These are phyloP conservation scores for Drosophila bipectinata DNA, from an alignment of 1,140 invertebrate species.

Conservation along the genomic window DNA sequence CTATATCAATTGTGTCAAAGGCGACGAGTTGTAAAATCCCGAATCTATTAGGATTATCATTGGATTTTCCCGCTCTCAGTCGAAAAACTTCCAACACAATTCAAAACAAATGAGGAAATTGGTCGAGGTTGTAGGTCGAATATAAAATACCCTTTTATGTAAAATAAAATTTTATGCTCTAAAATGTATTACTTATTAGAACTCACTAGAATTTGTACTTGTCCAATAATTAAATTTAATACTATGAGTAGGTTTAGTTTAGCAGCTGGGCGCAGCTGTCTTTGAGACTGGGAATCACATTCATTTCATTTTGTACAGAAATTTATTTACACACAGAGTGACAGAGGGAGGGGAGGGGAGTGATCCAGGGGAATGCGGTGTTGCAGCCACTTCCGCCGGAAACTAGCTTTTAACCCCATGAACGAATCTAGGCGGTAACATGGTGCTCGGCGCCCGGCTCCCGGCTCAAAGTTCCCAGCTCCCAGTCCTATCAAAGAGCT, in stretches of 20 bases:
- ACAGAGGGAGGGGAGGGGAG: conserved; percentile 3
- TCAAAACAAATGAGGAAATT: conserved; percentile 3
- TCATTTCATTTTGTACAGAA: conserved; percentile 79
- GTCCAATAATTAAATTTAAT: conserved; percentile 69
- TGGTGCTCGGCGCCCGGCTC: conserved; percentile 47
- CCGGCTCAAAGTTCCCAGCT: background rate
- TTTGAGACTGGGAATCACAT: conserved; percentile 71
- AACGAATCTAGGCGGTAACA: conserved; percentile 81
- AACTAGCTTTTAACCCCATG: conserved; percentile 82
- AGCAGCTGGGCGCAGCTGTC: background rate
- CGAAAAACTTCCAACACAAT: conserved; percentile 1
- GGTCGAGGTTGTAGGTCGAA: background rate
- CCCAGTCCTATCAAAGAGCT: conserved; percentile 11
- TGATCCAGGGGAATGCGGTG: conserved; percentile 53
- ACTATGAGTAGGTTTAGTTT: conserved; percentile 28
- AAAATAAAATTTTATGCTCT: too few relatives aligned
- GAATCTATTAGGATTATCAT: conserved; percentile 69
- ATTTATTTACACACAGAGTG: conserved; percentile 72
- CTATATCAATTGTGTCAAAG: conserved; percentile 7
- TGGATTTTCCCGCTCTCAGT: background rate
- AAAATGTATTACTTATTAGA: too few relatives aligned
- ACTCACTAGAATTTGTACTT: background rate
- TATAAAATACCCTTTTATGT: conserved; percentile 7
- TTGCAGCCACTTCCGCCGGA: conserved; percentile 79
- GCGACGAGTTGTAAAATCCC: conserved; percentile 51